A percentile compares a stretch with the other conserved stretches of the same genome.
phyloP scores from a whole-genome alignment of 2,113 vertebrate genomes.

The Hirundichthys speculiger region DNA sequence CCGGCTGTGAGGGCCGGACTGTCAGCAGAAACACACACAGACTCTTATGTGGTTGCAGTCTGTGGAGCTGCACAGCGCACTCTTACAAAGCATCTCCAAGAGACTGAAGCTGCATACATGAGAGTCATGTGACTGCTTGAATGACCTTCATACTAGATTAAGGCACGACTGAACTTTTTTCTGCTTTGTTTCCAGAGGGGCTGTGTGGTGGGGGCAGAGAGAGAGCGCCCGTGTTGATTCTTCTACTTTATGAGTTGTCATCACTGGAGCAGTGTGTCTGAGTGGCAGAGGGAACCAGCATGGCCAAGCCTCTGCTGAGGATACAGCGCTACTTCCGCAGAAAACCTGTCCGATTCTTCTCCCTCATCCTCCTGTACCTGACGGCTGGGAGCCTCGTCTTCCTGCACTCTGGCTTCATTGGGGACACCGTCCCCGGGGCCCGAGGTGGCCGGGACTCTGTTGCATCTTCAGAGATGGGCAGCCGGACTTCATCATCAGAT shows the following conservation, averaged over 20 bases:
- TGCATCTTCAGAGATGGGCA: constrained; percentile 54
- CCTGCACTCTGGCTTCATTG: constrained; percentile 87
- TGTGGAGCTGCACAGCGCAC: constrained; percentile 24
- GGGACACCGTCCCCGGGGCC: constrained; percentile 74
- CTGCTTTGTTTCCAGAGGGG: constrained; percentile 6
- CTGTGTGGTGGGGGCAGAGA: constrained; percentile 6
- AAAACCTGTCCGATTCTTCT: constrained; percentile 92
- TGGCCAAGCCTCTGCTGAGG: constrained; percentile 92
- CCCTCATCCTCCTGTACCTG: constrained; percentile 93
- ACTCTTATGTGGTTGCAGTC: constrained; percentile 22
- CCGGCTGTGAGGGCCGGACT: constrained; percentile 37
- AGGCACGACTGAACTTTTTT: constrained; percentile 19
- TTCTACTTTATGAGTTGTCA: constrained; percentile 73
- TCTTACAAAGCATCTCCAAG: constrained; percentile 33
- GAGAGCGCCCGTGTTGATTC: constrained; percentile 30
- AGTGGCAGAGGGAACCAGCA: constrained; percentile 76
- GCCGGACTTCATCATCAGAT: constrained; percentile 53
- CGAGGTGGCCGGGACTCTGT: constrained; percentile 56
- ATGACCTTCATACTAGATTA: constrained; percentile 41
- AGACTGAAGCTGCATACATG: constrained; percentile 25
- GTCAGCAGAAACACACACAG: constrained; percentile 48
- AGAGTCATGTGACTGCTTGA: constrained; percentile 48
- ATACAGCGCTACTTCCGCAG: constrained; percentile 93
- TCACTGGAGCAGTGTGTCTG: constrained; percentile 43
- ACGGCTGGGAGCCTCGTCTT: constrained; percentile 92